These are phyloP conservation scores for Dicyrtomina minuta DNA, from an alignment of 2,888 invertebrate species.

Conservation along the genomic window DNA sequence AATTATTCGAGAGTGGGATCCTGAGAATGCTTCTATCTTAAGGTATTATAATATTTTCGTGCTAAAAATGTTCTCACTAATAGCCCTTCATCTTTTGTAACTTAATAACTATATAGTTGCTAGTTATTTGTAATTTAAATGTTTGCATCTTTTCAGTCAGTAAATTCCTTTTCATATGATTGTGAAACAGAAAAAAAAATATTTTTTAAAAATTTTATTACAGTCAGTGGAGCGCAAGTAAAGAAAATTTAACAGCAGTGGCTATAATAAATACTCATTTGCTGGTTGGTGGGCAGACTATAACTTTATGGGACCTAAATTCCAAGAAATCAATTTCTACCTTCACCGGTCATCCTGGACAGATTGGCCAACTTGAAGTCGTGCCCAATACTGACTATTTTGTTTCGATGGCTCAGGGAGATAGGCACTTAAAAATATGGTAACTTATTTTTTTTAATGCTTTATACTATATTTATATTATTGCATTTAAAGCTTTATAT, in stretches of 20 bases:
- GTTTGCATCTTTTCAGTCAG: constrained; percentile 57
- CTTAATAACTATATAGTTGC: too few relatives aligned
- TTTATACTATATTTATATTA: constrained; percentile 24
- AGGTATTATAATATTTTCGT: constrained; percentile 62
- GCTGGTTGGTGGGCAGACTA: constrained; percentile 58
- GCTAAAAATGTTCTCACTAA: too few relatives aligned
- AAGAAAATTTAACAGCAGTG: constrained; percentile 63
- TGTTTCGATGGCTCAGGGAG: constrained; percentile 55
- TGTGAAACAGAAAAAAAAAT: too few relatives aligned
- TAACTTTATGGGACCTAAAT: constrained; percentile 67
- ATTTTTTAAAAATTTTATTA: too few relatives aligned
- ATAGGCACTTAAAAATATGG: constrained; percentile 56
- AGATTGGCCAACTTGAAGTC: constrained; percentile 57
- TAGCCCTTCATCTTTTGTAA: too few relatives aligned
- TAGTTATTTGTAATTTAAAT: constrained; percentile 61
- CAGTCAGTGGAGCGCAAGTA: constrained; percentile 70
- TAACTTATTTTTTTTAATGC: constrained; percentile 41
- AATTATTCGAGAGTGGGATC: constrained; percentile 58
- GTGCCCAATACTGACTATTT: constrained; percentile 53
- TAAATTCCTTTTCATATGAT: too few relatives aligned
- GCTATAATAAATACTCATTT: constrained; percentile 61
- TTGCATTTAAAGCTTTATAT: too few relatives aligned
- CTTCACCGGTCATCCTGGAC: constrained; percentile 67
- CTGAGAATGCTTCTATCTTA: constrained; percentile 56
- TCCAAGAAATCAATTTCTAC: constrained; percentile 64